Evolutionary conservation across 2,888 invertebrate genomes (phyloP).

Genomic region (Carabus problematicus): DNA sequence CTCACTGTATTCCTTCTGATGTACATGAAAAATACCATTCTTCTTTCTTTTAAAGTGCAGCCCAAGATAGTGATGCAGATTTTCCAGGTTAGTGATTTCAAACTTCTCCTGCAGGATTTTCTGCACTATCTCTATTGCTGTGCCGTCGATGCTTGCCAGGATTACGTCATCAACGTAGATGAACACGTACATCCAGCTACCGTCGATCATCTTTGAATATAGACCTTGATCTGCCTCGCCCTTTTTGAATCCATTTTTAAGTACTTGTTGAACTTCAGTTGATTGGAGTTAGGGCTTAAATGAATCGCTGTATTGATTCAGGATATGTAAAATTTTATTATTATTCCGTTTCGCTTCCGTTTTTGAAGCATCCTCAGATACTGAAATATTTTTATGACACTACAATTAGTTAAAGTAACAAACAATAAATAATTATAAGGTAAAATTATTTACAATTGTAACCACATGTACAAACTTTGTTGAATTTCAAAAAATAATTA

Average conservation of each 20-base stretch:
- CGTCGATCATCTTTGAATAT: conserved; percentile 19
- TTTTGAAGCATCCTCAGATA: too few relatives aligned
- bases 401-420: too few relatives aligned
- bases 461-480: too few relatives aligned
- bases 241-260: conserved; percentile 42
- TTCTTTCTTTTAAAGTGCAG: conserved; percentile 20
- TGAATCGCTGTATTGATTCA: too few relatives aligned
- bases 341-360: too few relatives aligned
- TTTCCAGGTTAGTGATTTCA: conserved; percentile 38
- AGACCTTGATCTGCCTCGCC: conserved; percentile 44
- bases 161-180: conserved; percentile 44
- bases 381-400: too few relatives aligned
- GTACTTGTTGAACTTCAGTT: too few relatives aligned
- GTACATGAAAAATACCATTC: conserved; percentile 19
- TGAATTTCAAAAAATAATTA: too few relatives aligned
- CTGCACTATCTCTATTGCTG: conserved; percentile 11
- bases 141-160: conserved; percentile 19
- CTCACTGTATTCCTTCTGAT: conserved; percentile 27
- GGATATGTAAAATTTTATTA: too few relatives aligned
- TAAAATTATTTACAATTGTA: too few relatives aligned
- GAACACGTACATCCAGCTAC: conserved; percentile 15
- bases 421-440: too few relatives aligned
- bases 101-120: conserved; percentile 22
- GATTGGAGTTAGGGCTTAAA: too few relatives aligned
- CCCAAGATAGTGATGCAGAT: conserved; percentile 39